Conservation (phyloP, 2,113 vertebrate species). For the Sisor rabdophorus region DNA sequence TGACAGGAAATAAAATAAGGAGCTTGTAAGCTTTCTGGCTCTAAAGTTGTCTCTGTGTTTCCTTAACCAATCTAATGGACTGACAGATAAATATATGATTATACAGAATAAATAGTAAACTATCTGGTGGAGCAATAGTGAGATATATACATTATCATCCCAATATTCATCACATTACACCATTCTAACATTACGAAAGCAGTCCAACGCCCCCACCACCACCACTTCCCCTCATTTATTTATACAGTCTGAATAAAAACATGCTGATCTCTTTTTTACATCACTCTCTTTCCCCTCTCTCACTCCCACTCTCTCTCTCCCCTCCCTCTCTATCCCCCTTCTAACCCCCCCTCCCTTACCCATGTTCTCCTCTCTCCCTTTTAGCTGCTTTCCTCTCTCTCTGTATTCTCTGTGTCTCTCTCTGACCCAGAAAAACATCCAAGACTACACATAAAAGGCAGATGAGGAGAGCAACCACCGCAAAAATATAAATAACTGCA, state of each 20-base stretch:
- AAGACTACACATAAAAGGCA: constrained; percentile 56
- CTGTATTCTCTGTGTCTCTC: constrained; percentile 25
- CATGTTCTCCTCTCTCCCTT: background rate
- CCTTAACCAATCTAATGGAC: background rate
- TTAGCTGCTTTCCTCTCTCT: background rate
- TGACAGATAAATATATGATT: background rate
- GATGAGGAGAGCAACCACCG: constrained; percentile 58
- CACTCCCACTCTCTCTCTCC: constrained; percentile 28
- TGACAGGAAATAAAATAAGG: too few relatives aligned
- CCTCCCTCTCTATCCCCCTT: constrained; percentile 2
- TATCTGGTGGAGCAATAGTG: background rate
- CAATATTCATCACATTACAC: background rate
- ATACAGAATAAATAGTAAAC: background rate
- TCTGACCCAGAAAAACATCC: constrained; percentile 73
- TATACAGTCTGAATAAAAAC: background rate
- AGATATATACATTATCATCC: background rate
- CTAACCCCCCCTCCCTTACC: constrained; percentile 2
- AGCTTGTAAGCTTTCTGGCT: too few relatives aligned
- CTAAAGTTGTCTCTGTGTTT: too few relatives aligned
- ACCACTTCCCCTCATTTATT: too few relatives aligned
- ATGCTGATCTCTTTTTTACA: background rate
- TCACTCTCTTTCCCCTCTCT: constrained; percentile 20
- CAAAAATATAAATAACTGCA: constrained; percentile 72
- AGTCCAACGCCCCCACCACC: too few relatives aligned
- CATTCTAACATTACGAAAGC: too few relatives aligned